phyloP scores from a whole-genome alignment of 2,113 vertebrate species.

The Oreamnos americanus region DNA sequence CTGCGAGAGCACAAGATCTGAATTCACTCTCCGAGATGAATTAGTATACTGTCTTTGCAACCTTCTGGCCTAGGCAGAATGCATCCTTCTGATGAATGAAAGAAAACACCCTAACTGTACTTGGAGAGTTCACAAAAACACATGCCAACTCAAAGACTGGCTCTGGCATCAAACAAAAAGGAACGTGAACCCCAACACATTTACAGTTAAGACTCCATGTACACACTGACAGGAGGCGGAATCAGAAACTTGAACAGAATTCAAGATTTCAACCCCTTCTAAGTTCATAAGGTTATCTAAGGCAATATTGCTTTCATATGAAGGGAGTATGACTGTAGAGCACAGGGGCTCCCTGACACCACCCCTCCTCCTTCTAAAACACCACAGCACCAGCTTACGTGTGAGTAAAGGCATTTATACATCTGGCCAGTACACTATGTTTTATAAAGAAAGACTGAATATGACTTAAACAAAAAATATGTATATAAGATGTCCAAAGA shows the following conservation, averaged over 20 bases:
- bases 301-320: neutral
- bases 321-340: conserved; percentile 17
- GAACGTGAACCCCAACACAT: neutral
- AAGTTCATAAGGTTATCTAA: conserved; percentile 22
- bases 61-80: neutral
- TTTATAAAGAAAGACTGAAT: conserved; percentile 66
- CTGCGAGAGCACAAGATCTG: neutral
- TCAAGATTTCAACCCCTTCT: conserved; percentile 42
- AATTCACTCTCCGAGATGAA: neutral
- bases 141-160: conserved; percentile 35
- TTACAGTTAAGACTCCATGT: neutral
- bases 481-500: conserved; percentile 70
- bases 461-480: conserved; percentile 51
- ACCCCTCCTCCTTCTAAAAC: neutral
- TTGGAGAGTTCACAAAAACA: conserved; percentile 24
- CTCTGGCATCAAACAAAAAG: conserved; percentile 24
- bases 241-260: conserved; percentile 30
- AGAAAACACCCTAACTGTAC: neutral
- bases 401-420: conserved; percentile 69
- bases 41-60: neutral
- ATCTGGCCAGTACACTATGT: conserved; percentile 71
- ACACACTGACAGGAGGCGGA: neutral
- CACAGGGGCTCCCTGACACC: neutral
- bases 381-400: conserved; percentile 20
- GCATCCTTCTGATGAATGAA: neutral